A percentile compares a stretch with the other conserved stretches of the same genome.
Conservation (phyloP, 2,113 vertebrate genomes). For the Thermophis baileyi region DNA sequence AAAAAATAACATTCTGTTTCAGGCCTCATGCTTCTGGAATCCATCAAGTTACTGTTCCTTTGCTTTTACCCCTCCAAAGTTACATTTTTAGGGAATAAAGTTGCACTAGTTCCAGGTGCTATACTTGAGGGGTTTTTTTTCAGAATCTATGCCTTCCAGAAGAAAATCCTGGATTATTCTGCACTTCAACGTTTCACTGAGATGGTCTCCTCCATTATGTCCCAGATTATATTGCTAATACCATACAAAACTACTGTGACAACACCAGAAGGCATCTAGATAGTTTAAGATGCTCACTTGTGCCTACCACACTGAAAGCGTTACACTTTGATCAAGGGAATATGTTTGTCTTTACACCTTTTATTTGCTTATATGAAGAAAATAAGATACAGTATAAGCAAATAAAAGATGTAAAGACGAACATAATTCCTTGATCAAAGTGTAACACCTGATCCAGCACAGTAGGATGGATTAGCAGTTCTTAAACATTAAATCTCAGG, state of each 20-base stretch:
- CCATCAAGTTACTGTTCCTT: constrained; percentile 15
- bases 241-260: not conserved
- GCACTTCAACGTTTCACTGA: not conserved
- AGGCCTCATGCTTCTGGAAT: not conserved
- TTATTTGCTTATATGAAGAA: not conserved
- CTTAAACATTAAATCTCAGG: not conserved
- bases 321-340: too few species aligned
- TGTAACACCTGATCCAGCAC: not conserved
- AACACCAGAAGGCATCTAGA: not conserved
- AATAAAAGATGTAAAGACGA: not conserved
- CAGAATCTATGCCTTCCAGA: not conserved
- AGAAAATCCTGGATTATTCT: not conserved
- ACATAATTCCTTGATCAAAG: not conserved
- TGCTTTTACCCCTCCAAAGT: constrained; percentile 7
- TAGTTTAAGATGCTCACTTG: not conserved
- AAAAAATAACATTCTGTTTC: constrained; percentile 1
- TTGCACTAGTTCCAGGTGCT: not conserved
- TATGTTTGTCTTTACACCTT: not conserved
- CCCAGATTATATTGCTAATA: not conserved
- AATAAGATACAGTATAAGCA: not conserved
- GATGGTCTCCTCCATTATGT: not conserved
- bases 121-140: not conserved
- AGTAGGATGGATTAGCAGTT: too few species aligned
- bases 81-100: constrained; percentile 4
- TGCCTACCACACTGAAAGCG: not conserved